Evolutionary conservation across 1,140 invertebrate species (phyloP).

Genomic region (Rhyzopertha dominica): DNA sequence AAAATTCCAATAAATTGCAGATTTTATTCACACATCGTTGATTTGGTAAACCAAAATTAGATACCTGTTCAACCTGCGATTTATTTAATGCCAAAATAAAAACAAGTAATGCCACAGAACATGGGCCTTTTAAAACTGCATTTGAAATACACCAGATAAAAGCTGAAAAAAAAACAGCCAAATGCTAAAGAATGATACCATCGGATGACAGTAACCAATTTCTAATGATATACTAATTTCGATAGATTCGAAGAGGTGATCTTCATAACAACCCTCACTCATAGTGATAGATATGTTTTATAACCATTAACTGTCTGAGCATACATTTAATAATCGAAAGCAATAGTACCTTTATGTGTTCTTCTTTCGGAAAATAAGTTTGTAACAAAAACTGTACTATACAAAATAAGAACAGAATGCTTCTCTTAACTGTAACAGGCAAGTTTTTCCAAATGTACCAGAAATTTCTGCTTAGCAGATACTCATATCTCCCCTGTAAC

Average conservation of each 20-base stretch:
- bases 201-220: neutral
- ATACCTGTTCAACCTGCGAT: slow-evolving; percentile 4
- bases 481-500: no score
- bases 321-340: slow-evolving; percentile 7
- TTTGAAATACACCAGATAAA: slow-evolving; percentile 4
- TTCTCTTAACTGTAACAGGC: no score
- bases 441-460: no score
- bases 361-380: slow-evolving; percentile 5
- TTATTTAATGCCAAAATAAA: slow-evolving; percentile 10
- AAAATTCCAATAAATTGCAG: slow-evolving; percentile 6
- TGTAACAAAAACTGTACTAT: slow-evolving; percentile 8
- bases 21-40: slow-evolving; percentile 6
- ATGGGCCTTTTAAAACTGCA: slow-evolving; percentile 1
- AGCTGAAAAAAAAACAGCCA: slow-evolving; percentile 5
- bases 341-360: slow-evolving; percentile 8
- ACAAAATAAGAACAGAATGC: slow-evolving; percentile 9
- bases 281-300: slow-evolving; percentile 12
- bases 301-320: slow-evolving; percentile 1
- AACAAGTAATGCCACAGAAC: slow-evolving; percentile 7
- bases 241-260: slow-evolving; percentile 2
- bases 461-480: no score
- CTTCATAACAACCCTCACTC: slow-evolving; percentile 8
- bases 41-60: slow-evolving; percentile 7
- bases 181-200: neutral
- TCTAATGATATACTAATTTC: slow-evolving; percentile 1